These are phyloP conservation scores for Meghimatium bilineatum DNA, from an alignment of 2,888 invertebrate species.

Conservation along the genomic window DNA sequence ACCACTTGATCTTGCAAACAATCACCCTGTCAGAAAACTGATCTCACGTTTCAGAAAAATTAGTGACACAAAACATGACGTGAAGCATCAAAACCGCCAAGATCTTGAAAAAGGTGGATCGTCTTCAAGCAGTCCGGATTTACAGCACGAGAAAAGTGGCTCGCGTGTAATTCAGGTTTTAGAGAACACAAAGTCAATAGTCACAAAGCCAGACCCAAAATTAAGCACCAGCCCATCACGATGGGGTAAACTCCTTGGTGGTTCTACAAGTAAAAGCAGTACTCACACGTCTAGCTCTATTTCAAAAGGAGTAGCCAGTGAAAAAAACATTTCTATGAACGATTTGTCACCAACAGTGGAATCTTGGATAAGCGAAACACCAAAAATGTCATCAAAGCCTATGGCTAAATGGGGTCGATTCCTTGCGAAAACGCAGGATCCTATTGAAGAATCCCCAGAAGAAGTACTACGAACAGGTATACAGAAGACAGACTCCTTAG, in stretches of 20 bases:
- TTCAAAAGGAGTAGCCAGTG: conserved; percentile 27
- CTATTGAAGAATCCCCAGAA: conserved; percentile 67
- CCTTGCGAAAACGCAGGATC: conserved; percentile 73
- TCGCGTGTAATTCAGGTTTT: conserved; percentile 68
- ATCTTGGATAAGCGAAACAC: conserved; percentile 71
- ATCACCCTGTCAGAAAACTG: conserved; percentile 97
- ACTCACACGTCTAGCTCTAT: conserved; percentile 5
- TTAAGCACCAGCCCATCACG: conserved; percentile 63
- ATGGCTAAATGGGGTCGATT: conserved; percentile 80
- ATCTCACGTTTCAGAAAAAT: conserved; percentile 92
- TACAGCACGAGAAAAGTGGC: conserved; percentile 51
- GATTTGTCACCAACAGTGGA: conserved; percentile 56
- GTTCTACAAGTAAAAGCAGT: conserved; percentile 59
- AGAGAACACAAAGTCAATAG: conserved; percentile 55
- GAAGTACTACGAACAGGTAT: conserved; percentile 62
- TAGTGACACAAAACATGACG: conserved; percentile 66
- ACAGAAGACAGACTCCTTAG: conserved; percentile 68
- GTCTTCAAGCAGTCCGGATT: not conserved
- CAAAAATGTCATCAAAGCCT: conserved; percentile 71
- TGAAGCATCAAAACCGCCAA: conserved; percentile 21
- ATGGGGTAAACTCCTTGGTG: conserved; percentile 76
- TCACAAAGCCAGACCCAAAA: conserved; percentile 16
- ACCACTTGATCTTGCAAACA: conserved; percentile 96
- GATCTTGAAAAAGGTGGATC: conserved; percentile 60
- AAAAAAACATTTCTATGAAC: conserved; percentile 46